Conservation (phyloP, 2,888 invertebrate species). For the Caradrina clavipalpis region DNA sequence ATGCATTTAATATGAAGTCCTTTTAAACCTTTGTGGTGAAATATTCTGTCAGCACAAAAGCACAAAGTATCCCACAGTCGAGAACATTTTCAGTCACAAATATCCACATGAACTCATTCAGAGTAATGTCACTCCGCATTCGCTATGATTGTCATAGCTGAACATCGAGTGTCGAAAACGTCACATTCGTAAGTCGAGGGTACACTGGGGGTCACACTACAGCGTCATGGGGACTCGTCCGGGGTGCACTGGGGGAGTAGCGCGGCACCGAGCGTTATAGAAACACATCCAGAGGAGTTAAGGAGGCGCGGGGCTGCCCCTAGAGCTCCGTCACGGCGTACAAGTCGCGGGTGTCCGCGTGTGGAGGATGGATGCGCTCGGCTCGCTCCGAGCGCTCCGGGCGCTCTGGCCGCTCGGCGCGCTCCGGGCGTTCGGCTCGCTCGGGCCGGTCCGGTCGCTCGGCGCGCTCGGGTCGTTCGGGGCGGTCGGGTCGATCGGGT, state of each 20-base stretch:
- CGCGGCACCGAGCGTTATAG: slow-evolving; percentile 36
- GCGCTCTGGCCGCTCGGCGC: slow-evolving; percentile 73
- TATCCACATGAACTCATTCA: slow-evolving; percentile 38
- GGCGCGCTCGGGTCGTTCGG: slow-evolving; percentile 62
- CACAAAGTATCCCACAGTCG: slow-evolving; percentile 40
- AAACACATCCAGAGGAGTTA: slow-evolving; percentile 51
- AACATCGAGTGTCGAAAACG: slow-evolving; percentile 52
- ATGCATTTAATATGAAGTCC: slow-evolving; percentile 5
- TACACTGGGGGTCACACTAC: slow-evolving; percentile 41
- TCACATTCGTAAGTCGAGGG: slow-evolving; percentile 29
- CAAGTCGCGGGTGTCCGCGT: slow-evolving; percentile 89
- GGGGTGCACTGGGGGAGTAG: slow-evolving; percentile 24
- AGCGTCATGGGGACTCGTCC: slow-evolving; percentile 32
- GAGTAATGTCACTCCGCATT: slow-evolving; percentile 36
- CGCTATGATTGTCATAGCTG: slow-evolving; percentile 53
- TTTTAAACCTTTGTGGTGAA: slow-evolving; percentile 13
- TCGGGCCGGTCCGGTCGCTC: slow-evolving; percentile 89
- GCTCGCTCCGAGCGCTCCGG: slow-evolving; percentile 48
- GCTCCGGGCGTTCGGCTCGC: slow-evolving; percentile 92
- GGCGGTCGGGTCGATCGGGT: slow-evolving; percentile 78
- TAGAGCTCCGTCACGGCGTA: slow-evolving; percentile 93
- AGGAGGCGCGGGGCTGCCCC: slow-evolving; percentile 50
- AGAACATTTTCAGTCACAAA: slow-evolving; percentile 39
- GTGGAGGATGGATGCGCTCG: slow-evolving; percentile 58
- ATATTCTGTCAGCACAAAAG: slow-evolving; percentile 45